phyloP scores from a whole-genome alignment of 2,888 invertebrate species.

The Blastobasis lacticolella region DNA sequence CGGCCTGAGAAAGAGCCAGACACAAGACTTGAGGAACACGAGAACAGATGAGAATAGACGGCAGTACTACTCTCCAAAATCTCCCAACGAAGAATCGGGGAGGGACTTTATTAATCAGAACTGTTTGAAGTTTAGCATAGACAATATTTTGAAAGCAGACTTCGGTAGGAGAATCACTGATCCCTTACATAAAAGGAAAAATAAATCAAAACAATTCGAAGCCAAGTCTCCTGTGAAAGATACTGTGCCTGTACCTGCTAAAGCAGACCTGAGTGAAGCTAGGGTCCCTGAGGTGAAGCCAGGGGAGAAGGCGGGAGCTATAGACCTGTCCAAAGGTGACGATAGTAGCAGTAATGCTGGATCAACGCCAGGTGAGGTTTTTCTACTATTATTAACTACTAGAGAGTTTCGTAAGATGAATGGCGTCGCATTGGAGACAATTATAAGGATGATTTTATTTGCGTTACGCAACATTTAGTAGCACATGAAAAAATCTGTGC shows the following conservation, averaged over 20 bases:
- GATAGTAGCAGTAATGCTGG: constrained; percentile 59
- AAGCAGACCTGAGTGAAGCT: constrained; percentile 38
- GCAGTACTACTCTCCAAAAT: constrained; percentile 44
- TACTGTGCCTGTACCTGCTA: constrained; percentile 25
- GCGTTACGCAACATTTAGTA: no score
- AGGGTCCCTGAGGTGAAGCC: constrained; percentile 58
- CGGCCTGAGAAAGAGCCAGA: constrained; percentile 34
- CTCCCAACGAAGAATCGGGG: constrained; percentile 51
- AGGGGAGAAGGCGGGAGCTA: constrained; percentile 52
- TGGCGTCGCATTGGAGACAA: no score
- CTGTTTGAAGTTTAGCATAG: constrained; percentile 87
- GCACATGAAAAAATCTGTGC: no score
- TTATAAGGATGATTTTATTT: no score
- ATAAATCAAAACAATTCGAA: constrained; percentile 43
- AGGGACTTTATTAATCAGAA: constrained; percentile 69
- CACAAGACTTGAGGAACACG: constrained; percentile 30
- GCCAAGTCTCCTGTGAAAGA: constrained; percentile 45
- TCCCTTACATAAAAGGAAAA: constrained; percentile 77
- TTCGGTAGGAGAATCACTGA: constrained; percentile 84
- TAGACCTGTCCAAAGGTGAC: constrained; percentile 60
- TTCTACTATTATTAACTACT: no score
- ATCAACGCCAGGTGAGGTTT: constrained; percentile 55
- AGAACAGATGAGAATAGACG: constrained; percentile 52
- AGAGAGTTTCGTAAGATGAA: no score
- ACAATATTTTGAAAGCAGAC: constrained; percentile 89